Conservation (phyloP, 1,140 invertebrate species). For the Theocolax elegans region DNA sequence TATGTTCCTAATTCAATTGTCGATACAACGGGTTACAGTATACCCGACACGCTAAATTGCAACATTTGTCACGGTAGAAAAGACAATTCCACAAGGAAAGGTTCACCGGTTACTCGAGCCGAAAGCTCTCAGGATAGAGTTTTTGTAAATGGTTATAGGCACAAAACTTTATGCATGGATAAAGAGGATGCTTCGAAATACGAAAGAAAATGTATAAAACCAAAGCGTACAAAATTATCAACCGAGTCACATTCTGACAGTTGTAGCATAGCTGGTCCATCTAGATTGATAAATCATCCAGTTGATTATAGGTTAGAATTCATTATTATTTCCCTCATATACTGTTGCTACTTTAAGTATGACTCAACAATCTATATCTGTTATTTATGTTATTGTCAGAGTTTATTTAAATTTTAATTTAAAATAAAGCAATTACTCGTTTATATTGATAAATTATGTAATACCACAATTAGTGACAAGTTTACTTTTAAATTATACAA, state of each 20-base stretch:
- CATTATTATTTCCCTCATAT: neutral
- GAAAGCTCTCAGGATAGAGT: slow-evolving; percentile 41
- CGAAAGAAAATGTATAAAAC: slow-evolving; percentile 47
- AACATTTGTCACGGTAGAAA: slow-evolving; percentile 53
- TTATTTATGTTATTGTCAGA: too few relatives aligned
- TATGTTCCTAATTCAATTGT: slow-evolving; percentile 42
- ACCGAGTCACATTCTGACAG: slow-evolving; percentile 47
- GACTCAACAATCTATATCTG: too few relatives aligned
- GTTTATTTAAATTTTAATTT: neutral
- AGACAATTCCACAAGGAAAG: slow-evolving; percentile 44
- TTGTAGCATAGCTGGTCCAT: slow-evolving; percentile 60
- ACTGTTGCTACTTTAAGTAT: too few relatives aligned
- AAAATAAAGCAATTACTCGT: neutral
- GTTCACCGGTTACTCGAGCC: slow-evolving; percentile 38
- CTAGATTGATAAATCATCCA: slow-evolving; percentile 57
- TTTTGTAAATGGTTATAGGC: slow-evolving; percentile 43
- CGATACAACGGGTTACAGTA: slow-evolving; percentile 47
- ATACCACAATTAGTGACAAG: too few relatives aligned
- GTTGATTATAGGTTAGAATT: slow-evolving; percentile 54
- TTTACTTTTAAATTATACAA: too few relatives aligned
- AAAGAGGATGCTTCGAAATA: slow-evolving; percentile 48
- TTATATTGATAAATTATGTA: neutral
- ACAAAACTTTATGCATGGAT: slow-evolving; percentile 48
- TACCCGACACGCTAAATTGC: slow-evolving; percentile 49
- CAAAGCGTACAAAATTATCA: slow-evolving; percentile 36